phyloP scores from a whole-genome alignment of 2,797 vertebrate genomes.

The Alosa sapidissima region DNA sequence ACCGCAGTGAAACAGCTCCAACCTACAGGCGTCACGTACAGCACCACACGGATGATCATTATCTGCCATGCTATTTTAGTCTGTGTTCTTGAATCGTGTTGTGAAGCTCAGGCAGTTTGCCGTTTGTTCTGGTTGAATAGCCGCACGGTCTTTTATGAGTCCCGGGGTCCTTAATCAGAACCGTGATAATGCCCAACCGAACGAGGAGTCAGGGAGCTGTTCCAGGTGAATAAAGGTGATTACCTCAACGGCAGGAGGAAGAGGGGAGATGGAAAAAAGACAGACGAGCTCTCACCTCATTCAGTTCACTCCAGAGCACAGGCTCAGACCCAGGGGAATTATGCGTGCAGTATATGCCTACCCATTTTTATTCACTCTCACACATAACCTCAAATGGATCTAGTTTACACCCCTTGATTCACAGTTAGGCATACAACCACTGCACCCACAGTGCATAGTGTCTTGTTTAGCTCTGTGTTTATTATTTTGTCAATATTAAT shows the following conservation, averaged over 20 bases:
- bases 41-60: constrained; percentile 3
- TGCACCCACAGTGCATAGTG: too few relatives aligned
- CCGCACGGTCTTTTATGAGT: not conserved
- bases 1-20: constrained; percentile 22
- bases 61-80: not conserved
- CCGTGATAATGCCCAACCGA: not conserved
- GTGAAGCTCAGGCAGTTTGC: not conserved
- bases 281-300: not conserved
- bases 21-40: not conserved
- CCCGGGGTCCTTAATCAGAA: not conserved
- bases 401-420: not conserved
- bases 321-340: not conserved
- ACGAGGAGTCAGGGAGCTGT: not conserved
- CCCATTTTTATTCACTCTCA: not conserved
- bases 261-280: not conserved
- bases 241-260: not conserved
- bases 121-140: not conserved
- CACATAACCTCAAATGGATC: not conserved
- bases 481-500: too few relatives aligned
- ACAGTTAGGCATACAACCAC: not conserved
- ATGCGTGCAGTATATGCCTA: not conserved
- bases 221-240: constrained; percentile 1
- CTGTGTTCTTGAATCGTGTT: not conserved
- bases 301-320: not conserved
- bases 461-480: too few relatives aligned